Percentiles rank a stretch among this genome's conserved stretches.
These are phyloP conservation scores for western clawed frog (Xenopus tropicalis) DNA, from an alignment of 2,113 vertebrate species.

Conservation along the genomic window DNA sequence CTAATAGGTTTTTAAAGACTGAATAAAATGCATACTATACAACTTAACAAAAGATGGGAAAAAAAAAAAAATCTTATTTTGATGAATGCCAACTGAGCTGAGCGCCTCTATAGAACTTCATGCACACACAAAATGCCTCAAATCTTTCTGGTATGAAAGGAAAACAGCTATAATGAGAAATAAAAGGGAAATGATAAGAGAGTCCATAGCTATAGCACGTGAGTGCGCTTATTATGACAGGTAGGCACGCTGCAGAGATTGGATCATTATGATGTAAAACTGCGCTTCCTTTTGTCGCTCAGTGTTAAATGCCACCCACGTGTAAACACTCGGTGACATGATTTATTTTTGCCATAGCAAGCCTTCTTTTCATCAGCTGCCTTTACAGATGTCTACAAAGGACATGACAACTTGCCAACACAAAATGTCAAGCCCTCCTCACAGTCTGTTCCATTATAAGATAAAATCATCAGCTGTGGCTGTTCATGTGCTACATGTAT, in stretches of 20 bases:
- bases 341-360: constrained; percentile 44
- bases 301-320: constrained; percentile 5
- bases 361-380: constrained; percentile 37
- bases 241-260: not conserved
- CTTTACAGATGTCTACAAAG: constrained; percentile 39
- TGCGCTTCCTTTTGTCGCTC: not conserved
- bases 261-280: not conserved
- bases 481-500: not conserved
- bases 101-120: no score
- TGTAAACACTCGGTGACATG: constrained; percentile 40
- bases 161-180: not conserved
- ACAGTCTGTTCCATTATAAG: constrained; percentile 17
- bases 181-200: not conserved
- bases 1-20: no score
- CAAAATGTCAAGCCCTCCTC: constrained; percentile 42
- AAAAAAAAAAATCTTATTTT: no score
- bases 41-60: no score
- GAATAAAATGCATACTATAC: no score
- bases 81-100: no score
- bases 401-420: constrained; percentile 51
- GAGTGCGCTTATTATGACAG: not conserved
- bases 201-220: not conserved
- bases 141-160: no score
- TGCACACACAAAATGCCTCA: no score
- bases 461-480: not conserved